Evolutionary conservation across 2,113 vertebrate genomes (phyloP).

Genomic region (Brachypodius melanocephalos): DNA sequence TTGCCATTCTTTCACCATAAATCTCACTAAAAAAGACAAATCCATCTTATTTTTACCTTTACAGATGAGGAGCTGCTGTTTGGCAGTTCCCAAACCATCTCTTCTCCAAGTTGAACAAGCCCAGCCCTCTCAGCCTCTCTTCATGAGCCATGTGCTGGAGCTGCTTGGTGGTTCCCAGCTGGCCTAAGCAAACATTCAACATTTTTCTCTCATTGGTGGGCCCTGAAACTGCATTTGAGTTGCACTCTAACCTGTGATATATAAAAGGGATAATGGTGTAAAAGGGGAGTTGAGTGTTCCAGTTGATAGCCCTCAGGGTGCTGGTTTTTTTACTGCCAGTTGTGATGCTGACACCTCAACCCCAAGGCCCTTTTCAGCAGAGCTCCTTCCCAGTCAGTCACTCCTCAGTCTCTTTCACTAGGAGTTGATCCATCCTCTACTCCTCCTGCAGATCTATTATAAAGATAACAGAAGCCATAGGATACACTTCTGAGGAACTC

Average conservation of each 20-base stretch:
- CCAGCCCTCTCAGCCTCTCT: neutral
- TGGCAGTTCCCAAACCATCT: rapidly evolving
- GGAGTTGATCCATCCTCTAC: neutral
- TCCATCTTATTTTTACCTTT: neutral
- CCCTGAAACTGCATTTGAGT: neutral
- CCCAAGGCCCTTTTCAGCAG: neutral
- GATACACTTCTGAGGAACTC: neutral
- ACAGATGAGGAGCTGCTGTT: neutral
- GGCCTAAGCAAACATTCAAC: neutral
- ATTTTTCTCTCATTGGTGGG: neutral
- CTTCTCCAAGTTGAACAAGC: neutral
- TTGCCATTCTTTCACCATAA: neutral
- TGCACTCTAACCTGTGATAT: neutral
- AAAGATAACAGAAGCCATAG: neutral
- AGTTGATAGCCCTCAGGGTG: neutral
- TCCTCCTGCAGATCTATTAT: neutral
- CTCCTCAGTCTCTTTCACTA: neutral
- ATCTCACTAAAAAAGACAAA: neutral
- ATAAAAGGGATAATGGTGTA: neutral
- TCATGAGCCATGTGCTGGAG: neutral
- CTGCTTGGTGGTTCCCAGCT: neutral
- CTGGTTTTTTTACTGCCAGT: neutral
- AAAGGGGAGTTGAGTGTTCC: neutral
- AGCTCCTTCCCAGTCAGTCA: neutral
- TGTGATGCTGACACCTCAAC: neutral